Base-by-base conservation (phyloP, 2,888 invertebrate species). In the Oscheius onirici region DNA sequence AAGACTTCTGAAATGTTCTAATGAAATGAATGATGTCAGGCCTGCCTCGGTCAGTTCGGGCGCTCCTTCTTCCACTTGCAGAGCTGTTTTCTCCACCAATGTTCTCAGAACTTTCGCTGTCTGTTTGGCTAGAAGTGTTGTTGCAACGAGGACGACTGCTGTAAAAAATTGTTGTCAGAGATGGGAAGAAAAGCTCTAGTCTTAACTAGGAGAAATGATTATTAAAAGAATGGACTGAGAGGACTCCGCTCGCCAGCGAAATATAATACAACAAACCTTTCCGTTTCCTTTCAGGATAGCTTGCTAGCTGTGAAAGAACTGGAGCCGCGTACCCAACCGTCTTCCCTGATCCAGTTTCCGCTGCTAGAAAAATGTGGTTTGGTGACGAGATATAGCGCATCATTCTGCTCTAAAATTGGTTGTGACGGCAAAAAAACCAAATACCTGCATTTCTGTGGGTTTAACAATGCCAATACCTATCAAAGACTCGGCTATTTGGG, bases 271-370 rank as follows among this genome's bases (percentile, higher is more conserved):
- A n/a, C n/a, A n/a, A 34, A 34, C 34, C 34, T 34, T 34, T 34
- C 34, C 8, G 34, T 34, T 8, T 40, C n/a, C 52, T 15, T 51
- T 34, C n/a, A n/a, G 15, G 49, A 24, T 34, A 8, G 20, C 44
- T 40, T 11, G 46, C 8, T 8, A 70, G 11, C 5, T 44, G n/a
- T 20, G 40, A 41, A 22, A 70, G 1, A 10, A 70, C 28, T 5
- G 70, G 70, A 11, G 43, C 52, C 17, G 54, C 54, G 44, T 63
- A 70, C 6, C 61, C 70, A 2, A 70, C 13, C 0, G 70, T 70
- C 40, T 70, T 70, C 1, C 70, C 70, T 3, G 70, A 70, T 11
- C 70, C 70, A 6, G 70, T 70, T 15, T 70, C 70, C 1, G 70
- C 70, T 6, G 70, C 70, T 1, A 70, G 28, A 26, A 70, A 70